Evolutionary conservation across 1,140 invertebrate species (phyloP), one percentile per base, ranked within the genome.

Genomic region (Oedothorax gibbosus): DNA sequence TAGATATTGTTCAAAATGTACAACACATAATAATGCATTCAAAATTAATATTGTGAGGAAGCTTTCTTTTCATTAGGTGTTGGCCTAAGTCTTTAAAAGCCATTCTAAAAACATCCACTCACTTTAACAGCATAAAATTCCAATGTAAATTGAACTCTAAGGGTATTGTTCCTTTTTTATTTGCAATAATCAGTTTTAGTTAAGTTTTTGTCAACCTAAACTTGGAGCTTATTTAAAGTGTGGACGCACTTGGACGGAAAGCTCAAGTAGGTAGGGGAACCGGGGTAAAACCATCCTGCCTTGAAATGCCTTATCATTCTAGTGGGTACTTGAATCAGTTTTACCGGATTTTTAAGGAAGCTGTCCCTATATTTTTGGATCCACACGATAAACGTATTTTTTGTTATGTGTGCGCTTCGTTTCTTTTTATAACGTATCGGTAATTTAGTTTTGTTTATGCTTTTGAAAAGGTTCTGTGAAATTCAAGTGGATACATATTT

Each of bases 361-460:
- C 50, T 51, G 53, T 54, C 57, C 62, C 60, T 81, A 81, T 81
- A 71, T 81, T 71, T 81, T 81, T 71, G 78, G 57, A 57, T 56
- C 6, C 53, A 35, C 18, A 60, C 50, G 20, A 57, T 21, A 21
- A 72, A 51, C 35, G 50, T 2, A 50, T 15, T 76, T 77, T 65
- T 77, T 20, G 49, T 18, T 12, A 14, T 51, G 10, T 64, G 0
- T 51, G 5, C 56, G 12, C 2, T 64, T 64, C 14, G 35, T 64
- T 77, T 77, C n/a, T 77, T 64, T 77, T 77, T 64, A 77, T 51
- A 75, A 60, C 18, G 72, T 9, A 18, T 14, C 51, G 20, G 60
- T 77, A 77, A 77, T 77, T 77, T 57, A 77, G 75, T 77, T 77
- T 77, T 77, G 75, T 77, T 77, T 65, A 65, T 53, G n/a, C 51